These are phyloP conservation scores for Drosophila melanosoma DNA, from an alignment of 2,888 invertebrate genomes.

Conservation along the genomic window DNA sequence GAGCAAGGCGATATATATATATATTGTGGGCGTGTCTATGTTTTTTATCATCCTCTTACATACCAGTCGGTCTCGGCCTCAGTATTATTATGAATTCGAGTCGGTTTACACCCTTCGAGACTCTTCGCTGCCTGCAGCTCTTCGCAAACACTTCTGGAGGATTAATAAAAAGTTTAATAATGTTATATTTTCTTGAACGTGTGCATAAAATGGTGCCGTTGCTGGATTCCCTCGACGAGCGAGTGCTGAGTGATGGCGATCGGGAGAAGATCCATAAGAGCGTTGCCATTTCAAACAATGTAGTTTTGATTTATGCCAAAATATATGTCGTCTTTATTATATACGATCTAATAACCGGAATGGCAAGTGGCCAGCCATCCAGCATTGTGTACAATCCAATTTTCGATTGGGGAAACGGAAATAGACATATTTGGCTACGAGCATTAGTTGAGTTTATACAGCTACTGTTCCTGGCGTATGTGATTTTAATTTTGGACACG, in stretches of 20 bases:
- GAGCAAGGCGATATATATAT: constrained; percentile 38
- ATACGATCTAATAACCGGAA: constrained; percentile 24
- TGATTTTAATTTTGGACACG: constrained; percentile 32
- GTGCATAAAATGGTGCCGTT: constrained; percentile 31
- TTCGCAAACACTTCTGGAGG: constrained; percentile 38
- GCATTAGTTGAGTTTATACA: constrained; percentile 42
- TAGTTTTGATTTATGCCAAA: constrained; percentile 23
- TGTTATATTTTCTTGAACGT: constrained; percentile 14
- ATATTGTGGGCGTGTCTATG: constrained; percentile 32
- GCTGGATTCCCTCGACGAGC: constrained; percentile 47
- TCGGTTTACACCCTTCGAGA: constrained; percentile 49
- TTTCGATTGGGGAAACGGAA: constrained; percentile 49
- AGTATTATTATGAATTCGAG: constrained; percentile 45
- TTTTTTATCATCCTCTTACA: constrained; percentile 27
- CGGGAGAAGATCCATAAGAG: constrained; percentile 43
- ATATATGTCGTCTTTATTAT: constrained; percentile 29
- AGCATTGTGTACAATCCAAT: constrained; percentile 62
- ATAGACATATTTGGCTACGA: constrained; percentile 42
- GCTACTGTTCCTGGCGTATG: constrained; percentile 16
- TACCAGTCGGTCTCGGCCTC: constrained; percentile 55
- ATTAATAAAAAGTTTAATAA: constrained; percentile 35
- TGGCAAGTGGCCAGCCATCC: constrained; percentile 30
- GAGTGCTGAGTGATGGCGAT: constrained; percentile 38
- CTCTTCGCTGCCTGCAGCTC: constrained; percentile 49
- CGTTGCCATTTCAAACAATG: constrained; percentile 49